Evolutionary conservation across 2,113 vertebrate genomes (phyloP).

Genomic region (Oryzias melastigma): DNA sequence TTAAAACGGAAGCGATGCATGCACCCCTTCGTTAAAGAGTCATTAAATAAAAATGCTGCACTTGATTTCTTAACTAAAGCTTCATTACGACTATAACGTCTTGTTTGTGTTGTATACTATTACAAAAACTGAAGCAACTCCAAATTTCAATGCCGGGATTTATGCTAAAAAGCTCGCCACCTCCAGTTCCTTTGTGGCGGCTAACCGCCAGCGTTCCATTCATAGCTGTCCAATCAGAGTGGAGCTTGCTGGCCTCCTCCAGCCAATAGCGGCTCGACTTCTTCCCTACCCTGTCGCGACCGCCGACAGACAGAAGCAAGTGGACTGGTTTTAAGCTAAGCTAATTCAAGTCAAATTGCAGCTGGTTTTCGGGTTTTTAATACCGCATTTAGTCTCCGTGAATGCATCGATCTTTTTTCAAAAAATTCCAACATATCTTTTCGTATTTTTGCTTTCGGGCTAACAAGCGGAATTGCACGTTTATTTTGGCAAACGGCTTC

Average conservation of each 20-base stretch:
- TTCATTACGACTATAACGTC: no score
- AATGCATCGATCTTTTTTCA: not conserved
- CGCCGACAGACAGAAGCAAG: conserved; percentile 62
- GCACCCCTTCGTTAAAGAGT: no score
- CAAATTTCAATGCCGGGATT: not conserved
- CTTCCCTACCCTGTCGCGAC: conserved; percentile 40
- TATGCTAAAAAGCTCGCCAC: conserved; percentile 6
- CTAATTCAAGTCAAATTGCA: conserved; percentile 42
- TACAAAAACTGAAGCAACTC: no score
- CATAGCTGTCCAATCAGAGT: conserved; percentile 59
- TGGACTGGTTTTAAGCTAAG: conserved; percentile 68
- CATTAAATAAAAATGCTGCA: no score
- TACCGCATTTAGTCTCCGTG: not conserved
- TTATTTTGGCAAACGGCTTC: conserved; percentile 31
- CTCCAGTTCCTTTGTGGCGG: conserved; percentile 62
- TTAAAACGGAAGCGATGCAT: no score
- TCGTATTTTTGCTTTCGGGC: conserved; percentile 6
- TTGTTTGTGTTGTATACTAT: no score
- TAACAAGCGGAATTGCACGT: conserved; percentile 15
- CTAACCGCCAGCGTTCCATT: conserved; percentile 31
- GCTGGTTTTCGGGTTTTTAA: conserved; percentile 4
- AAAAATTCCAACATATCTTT: conserved; percentile 39
- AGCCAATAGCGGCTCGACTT: conserved; percentile 45
- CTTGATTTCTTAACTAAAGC: no score
- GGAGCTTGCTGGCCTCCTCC: not conserved